These are phyloP conservation scores for Laspeyria flexula DNA, from an alignment of 2,888 invertebrate species.

Conservation along the genomic window DNA sequence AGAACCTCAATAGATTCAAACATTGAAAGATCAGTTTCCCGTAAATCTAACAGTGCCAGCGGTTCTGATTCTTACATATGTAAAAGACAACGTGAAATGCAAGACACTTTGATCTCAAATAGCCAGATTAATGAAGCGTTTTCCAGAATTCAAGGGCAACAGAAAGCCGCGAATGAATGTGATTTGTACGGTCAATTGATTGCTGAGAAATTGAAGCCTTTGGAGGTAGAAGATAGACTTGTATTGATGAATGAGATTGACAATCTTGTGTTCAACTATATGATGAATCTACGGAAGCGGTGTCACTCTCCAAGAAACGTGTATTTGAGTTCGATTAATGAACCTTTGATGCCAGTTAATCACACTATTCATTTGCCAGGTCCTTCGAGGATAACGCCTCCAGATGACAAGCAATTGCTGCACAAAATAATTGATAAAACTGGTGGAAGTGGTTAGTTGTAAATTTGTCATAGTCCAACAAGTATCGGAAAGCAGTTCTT, in stretches of 20 bases:
- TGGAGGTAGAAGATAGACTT: slow-evolving; percentile 20
- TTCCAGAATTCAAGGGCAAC: neutral
- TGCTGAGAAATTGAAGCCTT: slow-evolving; percentile 17
- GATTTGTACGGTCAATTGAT: slow-evolving; percentile 17
- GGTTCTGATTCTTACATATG: neutral
- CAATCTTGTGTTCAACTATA: slow-evolving; percentile 27
- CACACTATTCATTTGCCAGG: neutral
- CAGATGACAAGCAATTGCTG: neutral
- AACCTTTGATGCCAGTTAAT: neutral
- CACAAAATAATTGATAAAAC: too few relatives aligned
- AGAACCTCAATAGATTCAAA: neutral
- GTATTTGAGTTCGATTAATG: neutral
- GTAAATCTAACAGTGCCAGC: neutral
- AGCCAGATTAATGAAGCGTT: neutral
- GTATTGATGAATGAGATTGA: slow-evolving; percentile 31
- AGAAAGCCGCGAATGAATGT: slow-evolving; percentile 3
- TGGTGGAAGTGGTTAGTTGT: too few relatives aligned
- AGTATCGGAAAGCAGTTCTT: too few relatives aligned
- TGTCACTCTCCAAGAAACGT: neutral
- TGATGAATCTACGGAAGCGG: slow-evolving; percentile 6
- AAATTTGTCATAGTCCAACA: too few relatives aligned
- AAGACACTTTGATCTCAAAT: neutral
- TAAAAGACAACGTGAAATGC: neutral
- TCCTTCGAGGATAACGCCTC: neutral
- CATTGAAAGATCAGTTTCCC: neutral